Base-by-base conservation (phyloP, 1,140 invertebrate genomes). In the Calliopsis andreniformis region DNA sequence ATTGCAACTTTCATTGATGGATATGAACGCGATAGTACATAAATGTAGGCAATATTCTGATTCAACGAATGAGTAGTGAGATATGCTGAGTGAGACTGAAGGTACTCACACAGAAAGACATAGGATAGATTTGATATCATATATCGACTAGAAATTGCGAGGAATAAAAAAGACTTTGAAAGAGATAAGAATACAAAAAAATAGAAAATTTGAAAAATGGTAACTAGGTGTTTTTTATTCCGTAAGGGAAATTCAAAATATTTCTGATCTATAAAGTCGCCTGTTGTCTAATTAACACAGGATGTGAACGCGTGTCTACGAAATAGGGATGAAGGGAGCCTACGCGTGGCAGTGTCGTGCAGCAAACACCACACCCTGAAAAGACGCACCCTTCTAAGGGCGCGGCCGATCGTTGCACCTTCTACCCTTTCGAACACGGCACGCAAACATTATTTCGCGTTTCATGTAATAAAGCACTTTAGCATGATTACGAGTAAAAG, bases 401-500 rank as follows among this genome's bases (percentile, higher is more conserved):
- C 73, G 87, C 82, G 88, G 86, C 82, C 82, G 79, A 61, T 56
- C 77, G 69, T 80, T 86, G 80, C 84, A 85, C 79, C 85, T 85
- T 83, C 78, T 67, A 86, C 84, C 87, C 88, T 83, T 78, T 35
- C 30, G 51, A 79, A 61, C 43, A 30, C 73, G 10, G 64, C 82
- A 58, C 71, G 80, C 79, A 83, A 86, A 86, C 79, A 83, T 87
- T 87, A 81, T 43, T 68, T 76, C 49, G 45, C 79, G 58, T 80
- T 83, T 82, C 80, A 63, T 53, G 71, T 83, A 83, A 87, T 84
- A 80, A 83, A 85, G 64, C 78, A 88, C 86, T 83, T 77, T 71
- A 66, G 79, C 78, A 78, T 80, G 80, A 87, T 87, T 88, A 84
- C 73, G 76, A 10, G 59, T 23, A 42, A 84, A 72, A 76, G 80